Base-by-base conservation (phyloP, 2,113 vertebrate genomes). In the Eleginops maclovinus region DNA sequence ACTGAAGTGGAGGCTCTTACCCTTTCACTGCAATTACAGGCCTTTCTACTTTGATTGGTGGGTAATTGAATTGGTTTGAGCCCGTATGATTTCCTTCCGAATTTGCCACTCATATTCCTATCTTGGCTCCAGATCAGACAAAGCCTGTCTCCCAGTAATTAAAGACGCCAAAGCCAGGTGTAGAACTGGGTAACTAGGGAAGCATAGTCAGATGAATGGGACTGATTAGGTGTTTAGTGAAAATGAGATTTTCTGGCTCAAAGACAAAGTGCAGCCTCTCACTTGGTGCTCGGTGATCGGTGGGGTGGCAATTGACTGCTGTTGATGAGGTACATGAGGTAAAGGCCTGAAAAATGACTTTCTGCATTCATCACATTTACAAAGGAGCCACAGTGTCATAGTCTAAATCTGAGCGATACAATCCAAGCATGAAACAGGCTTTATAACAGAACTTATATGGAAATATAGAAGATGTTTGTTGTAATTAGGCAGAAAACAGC, bases 1-100 rank as follows among this genome's bases (percentile, higher is more conserved):
- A 86, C 49, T 59, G 40, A 79, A 75, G 85, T 70, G 22, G 74
- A 86, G 81, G 51, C 82, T 81, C 90, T 90, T 88, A 88, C 88
- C 90, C 91, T 93, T 88, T 94, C 89, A 83, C 83, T 87, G 93
- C 91, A 95, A 95, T 95, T 95, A 95, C 90, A 90, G 89, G 88
- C 92, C 85, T 95, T 95, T 94, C 92, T 94, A 89, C 94, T 93
- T 89, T 94, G 93, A 95, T 95, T 95, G 94, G 92, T 93, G 90
- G 76, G 93, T 94, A 94, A 95, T 94, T 94, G 91, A 95, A 94
- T 94, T 93, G 93, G 93, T 94, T 94, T 83, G 88, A 93, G 93
- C 83, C 88, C 77, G 86, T 90, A 93, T 94, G 91, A 94, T 94
- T 94, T 93, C 75, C 72, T 88, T 92, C 87, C 28, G 82, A 93